phyloP scores from a whole-genome alignment of 2,113 vertebrate genomes.

The Psilopsiagon aymara region DNA sequence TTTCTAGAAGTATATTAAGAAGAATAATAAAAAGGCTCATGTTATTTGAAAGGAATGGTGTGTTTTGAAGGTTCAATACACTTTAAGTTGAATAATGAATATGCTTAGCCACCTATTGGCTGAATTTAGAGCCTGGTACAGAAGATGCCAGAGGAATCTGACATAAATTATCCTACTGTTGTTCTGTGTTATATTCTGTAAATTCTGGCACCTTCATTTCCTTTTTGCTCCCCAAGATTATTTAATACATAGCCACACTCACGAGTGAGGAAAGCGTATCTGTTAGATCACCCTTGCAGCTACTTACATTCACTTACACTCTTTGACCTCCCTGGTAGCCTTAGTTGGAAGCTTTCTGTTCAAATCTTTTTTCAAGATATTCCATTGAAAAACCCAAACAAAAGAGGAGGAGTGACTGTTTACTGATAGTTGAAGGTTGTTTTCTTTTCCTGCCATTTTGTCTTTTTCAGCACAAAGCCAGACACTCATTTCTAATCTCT shows the following conservation, averaged over 20 bases:
- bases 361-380: neutral
- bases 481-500: neutral
- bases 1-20: neutral
- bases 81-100: neutral
- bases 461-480: neutral
- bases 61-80: neutral
- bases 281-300: neutral
- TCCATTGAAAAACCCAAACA: neutral
- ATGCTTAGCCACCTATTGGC: neutral
- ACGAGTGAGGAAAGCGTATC: accelerated
- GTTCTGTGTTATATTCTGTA: neutral
- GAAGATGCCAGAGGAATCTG: neutral
- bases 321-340: neutral
- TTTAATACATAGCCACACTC: neutral
- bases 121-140: neutral
- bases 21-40: neutral
- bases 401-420: neutral
- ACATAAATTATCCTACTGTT: neutral
- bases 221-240: neutral
- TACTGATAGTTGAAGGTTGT: neutral
- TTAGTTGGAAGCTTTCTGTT: neutral
- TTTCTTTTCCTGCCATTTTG: neutral
- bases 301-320: neutral
- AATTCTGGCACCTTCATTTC: neutral
- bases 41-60: neutral